Evolutionary conservation across 2,113 vertebrate genomes (phyloP).

Genomic region (Gymnarchus niloticus): DNA sequence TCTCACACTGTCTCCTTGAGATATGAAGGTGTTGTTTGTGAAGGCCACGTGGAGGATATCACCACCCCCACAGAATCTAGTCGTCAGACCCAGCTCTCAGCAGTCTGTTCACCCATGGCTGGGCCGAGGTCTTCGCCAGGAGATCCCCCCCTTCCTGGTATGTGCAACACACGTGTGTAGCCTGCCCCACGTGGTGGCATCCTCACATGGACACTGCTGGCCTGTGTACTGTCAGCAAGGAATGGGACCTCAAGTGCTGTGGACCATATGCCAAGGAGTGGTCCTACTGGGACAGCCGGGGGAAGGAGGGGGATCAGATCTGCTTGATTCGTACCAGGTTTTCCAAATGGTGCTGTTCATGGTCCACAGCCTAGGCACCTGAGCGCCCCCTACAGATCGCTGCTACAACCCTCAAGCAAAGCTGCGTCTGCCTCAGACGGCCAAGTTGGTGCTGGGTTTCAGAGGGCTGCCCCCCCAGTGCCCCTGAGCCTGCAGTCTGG

Average conservation of each 20-base stretch:
- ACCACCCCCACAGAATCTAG: neutral
- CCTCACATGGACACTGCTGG: neutral
- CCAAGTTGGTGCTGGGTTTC: neutral
- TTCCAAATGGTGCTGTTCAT: no score
- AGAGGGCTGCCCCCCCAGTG: neutral
- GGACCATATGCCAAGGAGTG: neutral
- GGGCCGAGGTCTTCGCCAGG: no score
- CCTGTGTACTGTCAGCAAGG: neutral
- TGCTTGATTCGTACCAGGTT: no score
- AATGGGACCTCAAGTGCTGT: neutral
- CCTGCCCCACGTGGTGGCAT: no score
- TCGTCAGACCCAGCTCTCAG: neutral
- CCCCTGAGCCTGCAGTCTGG: neutral
- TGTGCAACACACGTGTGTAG: neutral
- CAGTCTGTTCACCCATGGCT: neutral
- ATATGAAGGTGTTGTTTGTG: neutral
- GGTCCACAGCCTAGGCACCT: neutral
- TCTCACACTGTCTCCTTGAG: neutral
- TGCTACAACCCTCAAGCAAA: neutral
- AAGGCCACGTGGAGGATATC: neutral
- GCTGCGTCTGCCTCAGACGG: neutral
- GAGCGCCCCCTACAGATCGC: neutral
- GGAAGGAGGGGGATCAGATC: no score
- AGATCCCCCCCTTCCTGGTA: no score
- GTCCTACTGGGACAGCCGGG: neutral